Conservation (phyloP, 2,113 vertebrate genomes). For the Nematolebias whitei region DNA sequence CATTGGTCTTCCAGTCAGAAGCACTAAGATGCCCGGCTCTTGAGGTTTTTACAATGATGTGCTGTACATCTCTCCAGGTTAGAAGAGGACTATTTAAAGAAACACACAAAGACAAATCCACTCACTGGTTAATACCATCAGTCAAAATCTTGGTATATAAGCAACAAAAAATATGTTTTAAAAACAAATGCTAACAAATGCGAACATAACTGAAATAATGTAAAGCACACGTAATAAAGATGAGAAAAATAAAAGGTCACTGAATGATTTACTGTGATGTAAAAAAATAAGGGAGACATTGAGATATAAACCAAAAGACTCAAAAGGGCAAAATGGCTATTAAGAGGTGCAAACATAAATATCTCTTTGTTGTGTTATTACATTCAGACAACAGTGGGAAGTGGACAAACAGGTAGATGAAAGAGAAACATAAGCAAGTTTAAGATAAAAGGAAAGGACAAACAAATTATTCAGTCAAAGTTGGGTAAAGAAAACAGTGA, state of each 20-base stretch:
- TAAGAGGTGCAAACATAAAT: not conserved
- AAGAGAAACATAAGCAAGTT: conserved; percentile 21
- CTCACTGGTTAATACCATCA: not conserved
- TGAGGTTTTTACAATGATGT: conserved; percentile 98
- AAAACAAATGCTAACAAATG: not conserved
- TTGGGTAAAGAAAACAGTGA: conserved; percentile 25
- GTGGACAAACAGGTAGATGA: conserved; percentile 5
- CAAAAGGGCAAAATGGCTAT: not conserved
- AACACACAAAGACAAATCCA: conserved; percentile 27
- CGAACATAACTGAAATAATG: not conserved
- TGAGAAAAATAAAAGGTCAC: not conserved
- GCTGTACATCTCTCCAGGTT: conserved; percentile 97
- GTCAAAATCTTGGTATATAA: not conserved
- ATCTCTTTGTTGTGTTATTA: not conserved
- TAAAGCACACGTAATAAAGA: not conserved
- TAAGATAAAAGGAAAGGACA: conserved; percentile 5
- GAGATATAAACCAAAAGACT: conserved; percentile 7
- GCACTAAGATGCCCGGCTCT: conserved; percentile 95
- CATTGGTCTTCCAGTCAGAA: conserved; percentile 99
- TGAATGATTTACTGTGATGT: conserved; percentile 15
- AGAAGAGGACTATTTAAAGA: conserved; percentile 85
- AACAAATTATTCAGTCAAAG: conserved; percentile 24
- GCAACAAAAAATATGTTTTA: not conserved
- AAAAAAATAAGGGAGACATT: not conserved
- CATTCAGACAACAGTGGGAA: conserved; percentile 9